Percentiles rank a stretch among this genome's conserved stretches.
phyloP scores from a whole-genome alignment of 2,888 invertebrate genomes.

The Zygothrica quintamaculata region DNA sequence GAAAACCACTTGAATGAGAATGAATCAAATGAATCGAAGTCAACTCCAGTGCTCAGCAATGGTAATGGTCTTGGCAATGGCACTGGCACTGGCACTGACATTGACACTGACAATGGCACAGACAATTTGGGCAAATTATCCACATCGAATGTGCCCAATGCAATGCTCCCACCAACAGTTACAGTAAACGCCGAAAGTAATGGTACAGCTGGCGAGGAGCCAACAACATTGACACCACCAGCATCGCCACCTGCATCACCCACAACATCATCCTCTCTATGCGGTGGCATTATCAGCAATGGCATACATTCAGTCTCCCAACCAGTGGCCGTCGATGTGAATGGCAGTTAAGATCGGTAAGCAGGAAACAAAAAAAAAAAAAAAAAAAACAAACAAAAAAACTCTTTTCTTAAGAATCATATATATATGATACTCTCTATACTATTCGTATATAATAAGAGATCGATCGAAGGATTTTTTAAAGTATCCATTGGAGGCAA shows the following conservation, averaged over 20 bases:
- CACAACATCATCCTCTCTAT: constrained; percentile 28
- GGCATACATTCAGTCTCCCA: constrained; percentile 59
- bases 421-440: constrained; percentile 13
- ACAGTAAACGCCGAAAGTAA: constrained; percentile 14
- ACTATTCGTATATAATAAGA: constrained; percentile 1
- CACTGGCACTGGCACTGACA: constrained; percentile 8
- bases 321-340: constrained; percentile 68
- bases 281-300: constrained; percentile 58
- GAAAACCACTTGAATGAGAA: constrained; percentile 12
- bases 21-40: background rate
- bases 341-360: constrained; percentile 77
- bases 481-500: constrained; percentile 1
- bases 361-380: constrained; percentile 13
- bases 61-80: constrained; percentile 22
- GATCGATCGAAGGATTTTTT: constrained; percentile 33
- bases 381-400: constrained; percentile 14
- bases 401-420: constrained; percentile 22
- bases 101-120: constrained; percentile 19
- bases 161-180: constrained; percentile 5
- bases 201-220: constrained; percentile 43
- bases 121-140: background rate
- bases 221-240: constrained; percentile 77
- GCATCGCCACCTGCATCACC: constrained; percentile 70
- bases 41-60: constrained; percentile 2
- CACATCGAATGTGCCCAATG: constrained; percentile 1